Conservation (phyloP, 2,797 vertebrate genomes). For the Petrocephalus schoutedeni region DNA sequence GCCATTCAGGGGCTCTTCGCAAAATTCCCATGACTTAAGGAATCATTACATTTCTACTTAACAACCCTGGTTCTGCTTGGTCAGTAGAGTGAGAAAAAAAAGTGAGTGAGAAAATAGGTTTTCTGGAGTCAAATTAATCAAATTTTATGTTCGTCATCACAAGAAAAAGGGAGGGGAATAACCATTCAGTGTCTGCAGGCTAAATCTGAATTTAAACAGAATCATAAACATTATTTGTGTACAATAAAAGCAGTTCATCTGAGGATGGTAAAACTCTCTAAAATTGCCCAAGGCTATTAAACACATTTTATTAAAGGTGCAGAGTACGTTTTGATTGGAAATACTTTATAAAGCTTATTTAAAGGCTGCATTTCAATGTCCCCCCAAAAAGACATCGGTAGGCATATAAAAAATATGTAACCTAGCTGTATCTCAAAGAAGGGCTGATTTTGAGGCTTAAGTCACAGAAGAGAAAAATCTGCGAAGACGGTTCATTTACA, state of each 20-base stretch:
- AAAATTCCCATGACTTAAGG: conserved; percentile 44
- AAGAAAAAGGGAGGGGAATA: conserved; percentile 43
- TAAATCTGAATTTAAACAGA: conserved; percentile 32
- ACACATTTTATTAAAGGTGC: not conserved
- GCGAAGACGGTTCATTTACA: not conserved
- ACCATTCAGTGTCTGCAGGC: conserved; percentile 26
- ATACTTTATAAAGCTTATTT: not conserved
- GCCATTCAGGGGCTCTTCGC: conserved; percentile 38
- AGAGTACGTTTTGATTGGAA: not conserved
- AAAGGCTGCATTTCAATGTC: not conserved
- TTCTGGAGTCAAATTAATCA: conserved; percentile 60
- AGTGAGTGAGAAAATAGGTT: conserved; percentile 53
- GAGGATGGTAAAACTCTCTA: not conserved
- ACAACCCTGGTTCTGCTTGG: conserved; percentile 61
- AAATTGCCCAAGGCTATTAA: not conserved
- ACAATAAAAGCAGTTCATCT: conserved; percentile 9
- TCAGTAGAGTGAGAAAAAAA: conserved; percentile 47
- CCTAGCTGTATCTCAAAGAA: not conserved
- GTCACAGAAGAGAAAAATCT: not conserved
- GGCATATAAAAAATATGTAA: not conserved
- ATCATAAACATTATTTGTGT: not conserved
- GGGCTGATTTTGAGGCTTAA: not conserved
- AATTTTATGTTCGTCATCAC: conserved; percentile 44
- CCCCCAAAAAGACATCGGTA: not conserved
- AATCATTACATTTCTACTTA: conserved; percentile 55